Conservation (phyloP, 2,113 vertebrate species). For the Lichenostomus cassidix region DNA sequence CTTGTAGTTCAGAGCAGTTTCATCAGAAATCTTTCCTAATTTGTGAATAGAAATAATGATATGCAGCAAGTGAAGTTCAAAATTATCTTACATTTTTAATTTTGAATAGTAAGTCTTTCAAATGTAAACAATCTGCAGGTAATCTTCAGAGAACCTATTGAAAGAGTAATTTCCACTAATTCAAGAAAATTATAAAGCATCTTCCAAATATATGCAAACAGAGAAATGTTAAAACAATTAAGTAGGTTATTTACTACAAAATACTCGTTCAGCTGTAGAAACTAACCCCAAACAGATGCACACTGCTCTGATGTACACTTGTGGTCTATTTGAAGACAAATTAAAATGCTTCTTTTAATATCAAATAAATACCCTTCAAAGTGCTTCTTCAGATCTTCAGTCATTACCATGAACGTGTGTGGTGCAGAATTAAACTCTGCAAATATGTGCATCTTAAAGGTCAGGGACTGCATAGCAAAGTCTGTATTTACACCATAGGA, state of each 20-base stretch:
- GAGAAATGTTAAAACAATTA: constrained; percentile 52
- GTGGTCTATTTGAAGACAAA: constrained; percentile 41
- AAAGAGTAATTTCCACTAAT: constrained; percentile 19
- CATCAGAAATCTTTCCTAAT: not conserved
- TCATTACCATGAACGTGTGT: not conserved
- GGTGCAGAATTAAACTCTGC: constrained; percentile 2
- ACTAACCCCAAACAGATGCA: constrained; percentile 30
- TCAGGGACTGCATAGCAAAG: not conserved
- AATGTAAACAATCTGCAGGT: constrained; percentile 19
- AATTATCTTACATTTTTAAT: not conserved
- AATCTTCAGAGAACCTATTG: constrained; percentile 11
- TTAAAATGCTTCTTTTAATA: constrained; percentile 35
- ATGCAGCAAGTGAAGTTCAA: not conserved
- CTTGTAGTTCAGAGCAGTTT: not conserved
- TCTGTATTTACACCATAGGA: not conserved
- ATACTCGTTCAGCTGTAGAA: not conserved
- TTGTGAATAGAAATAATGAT: not conserved
- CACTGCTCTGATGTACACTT: not conserved
- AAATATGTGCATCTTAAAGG: not conserved
- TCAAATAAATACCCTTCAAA: constrained; percentile 44
- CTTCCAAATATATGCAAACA: constrained; percentile 36
- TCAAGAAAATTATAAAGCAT: not conserved
- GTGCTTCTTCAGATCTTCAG: constrained; percentile 5
- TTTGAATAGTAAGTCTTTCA: not conserved
- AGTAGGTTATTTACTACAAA: constrained; percentile 59